Evolutionary conservation across 37 sponge, comb jelly and placozoan genomes (phyloP).

Genomic region (Beroe forskalii): DNA sequence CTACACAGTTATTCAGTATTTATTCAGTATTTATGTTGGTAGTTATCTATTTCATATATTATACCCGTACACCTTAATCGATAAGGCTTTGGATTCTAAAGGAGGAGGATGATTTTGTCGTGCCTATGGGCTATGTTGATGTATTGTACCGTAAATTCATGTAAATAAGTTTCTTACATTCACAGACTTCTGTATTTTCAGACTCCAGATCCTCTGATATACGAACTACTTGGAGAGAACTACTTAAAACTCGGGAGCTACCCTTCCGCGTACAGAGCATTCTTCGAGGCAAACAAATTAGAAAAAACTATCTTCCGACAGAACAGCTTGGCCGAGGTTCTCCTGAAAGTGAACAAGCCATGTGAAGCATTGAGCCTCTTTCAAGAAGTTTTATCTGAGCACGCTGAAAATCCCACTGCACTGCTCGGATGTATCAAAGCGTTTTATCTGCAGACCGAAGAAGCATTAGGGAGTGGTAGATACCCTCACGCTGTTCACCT

Average conservation of each 20-base stretch:
- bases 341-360: not conserved
- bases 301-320: not conserved
- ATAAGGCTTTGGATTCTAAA: too few species aligned
- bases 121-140: too few species aligned
- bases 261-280: not conserved
- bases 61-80: too few species aligned
- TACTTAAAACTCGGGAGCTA: not conserved
- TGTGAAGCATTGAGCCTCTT: not conserved
- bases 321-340: not conserved
- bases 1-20: too few species aligned
- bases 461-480: not conserved
- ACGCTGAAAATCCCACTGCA: not conserved
- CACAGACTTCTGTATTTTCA: too few species aligned
- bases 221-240: constrained; percentile 28
- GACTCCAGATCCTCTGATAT: not conserved
- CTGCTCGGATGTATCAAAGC: constrained; percentile 13
- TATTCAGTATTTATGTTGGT: too few species aligned
- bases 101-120: too few species aligned
- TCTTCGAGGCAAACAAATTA: not conserved
- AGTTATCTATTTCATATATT: too few species aligned
- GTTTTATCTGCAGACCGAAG: not conserved
- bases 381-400: not conserved
- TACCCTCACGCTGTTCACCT: not conserved
- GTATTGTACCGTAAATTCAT: too few species aligned
- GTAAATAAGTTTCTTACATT: too few species aligned